phyloP scores from a whole-genome alignment of 1,140 invertebrate species.

The Palaemon carinicauda region DNA sequence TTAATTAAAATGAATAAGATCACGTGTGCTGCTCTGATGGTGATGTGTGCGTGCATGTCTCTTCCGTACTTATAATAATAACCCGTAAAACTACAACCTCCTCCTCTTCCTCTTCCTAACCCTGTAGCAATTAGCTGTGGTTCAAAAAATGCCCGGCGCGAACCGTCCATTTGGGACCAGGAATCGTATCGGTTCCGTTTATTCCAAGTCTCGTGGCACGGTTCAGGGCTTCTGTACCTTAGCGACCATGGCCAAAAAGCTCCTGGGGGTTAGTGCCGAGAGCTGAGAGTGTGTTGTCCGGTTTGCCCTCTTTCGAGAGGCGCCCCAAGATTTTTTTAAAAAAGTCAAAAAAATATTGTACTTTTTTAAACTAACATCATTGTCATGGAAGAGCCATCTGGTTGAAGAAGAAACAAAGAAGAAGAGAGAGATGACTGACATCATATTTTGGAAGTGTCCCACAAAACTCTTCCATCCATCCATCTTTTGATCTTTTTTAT shows the following conservation, averaged over 20 bases:
- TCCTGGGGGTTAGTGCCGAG: background rate
- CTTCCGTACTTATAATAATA: background rate
- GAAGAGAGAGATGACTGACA: no score
- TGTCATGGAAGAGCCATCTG: no score
- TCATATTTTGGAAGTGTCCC: no score
- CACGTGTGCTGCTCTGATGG: slow-evolving; percentile 30
- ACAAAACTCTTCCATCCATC: no score
- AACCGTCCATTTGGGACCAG: slow-evolving; percentile 39
- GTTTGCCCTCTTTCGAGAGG: background rate
- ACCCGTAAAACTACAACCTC: background rate
- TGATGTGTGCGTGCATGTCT: slow-evolving; percentile 11
- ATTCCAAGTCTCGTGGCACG: slow-evolving; percentile 35
- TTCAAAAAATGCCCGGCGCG: slow-evolving; percentile 34
- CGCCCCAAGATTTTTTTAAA: no score
- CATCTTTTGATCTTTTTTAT: no score
- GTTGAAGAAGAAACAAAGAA: no score
- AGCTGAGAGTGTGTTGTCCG: background rate
- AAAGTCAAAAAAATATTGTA: background rate
- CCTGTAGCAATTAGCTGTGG: slow-evolving; percentile 35
- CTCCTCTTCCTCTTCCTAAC: slow-evolving; percentile 22
- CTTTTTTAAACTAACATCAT: no score
- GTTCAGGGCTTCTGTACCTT: slow-evolving; percentile 38
- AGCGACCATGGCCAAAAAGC: background rate
- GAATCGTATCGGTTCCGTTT: slow-evolving; percentile 51
- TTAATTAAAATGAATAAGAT: background rate